phyloP scores from a whole-genome alignment of 2,113 vertebrate species.

The Psittacara wagleri region DNA sequence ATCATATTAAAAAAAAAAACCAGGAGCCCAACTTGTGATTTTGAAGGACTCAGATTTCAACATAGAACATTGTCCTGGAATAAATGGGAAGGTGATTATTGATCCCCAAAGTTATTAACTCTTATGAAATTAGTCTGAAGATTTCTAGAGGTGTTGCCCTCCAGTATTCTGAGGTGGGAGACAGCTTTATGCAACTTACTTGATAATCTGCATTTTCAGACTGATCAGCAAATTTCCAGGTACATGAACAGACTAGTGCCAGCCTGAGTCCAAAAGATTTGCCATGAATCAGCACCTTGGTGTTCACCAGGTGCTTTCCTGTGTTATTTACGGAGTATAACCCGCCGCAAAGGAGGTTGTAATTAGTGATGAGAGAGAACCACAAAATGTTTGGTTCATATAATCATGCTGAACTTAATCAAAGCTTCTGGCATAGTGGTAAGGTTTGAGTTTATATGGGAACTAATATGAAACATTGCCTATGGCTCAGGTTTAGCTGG shows the following conservation, averaged over 20 bases:
- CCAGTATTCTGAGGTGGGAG: slow-evolving; percentile 27
- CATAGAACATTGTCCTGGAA: not conserved
- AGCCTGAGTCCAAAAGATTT: slow-evolving; percentile 51
- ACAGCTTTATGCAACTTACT: slow-evolving; percentile 31
- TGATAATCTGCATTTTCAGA: slow-evolving; percentile 51
- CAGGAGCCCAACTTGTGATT: not conserved
- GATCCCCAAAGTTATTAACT: not conserved
- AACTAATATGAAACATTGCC: not conserved
- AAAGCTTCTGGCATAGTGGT: not conserved
- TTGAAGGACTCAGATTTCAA: not conserved
- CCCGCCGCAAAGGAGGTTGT: slow-evolving; percentile 8
- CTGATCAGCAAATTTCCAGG: slow-evolving; percentile 59
- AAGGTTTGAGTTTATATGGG: not conserved
- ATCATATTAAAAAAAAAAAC: not conserved
- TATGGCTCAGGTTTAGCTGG: slow-evolving; percentile 15
- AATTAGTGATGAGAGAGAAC: slow-evolving; percentile 48
- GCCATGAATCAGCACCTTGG: slow-evolving; percentile 65
- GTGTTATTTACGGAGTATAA: slow-evolving; percentile 47
- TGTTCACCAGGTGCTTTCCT: slow-evolving; percentile 58
- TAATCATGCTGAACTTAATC: slow-evolving; percentile 34
- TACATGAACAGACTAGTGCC: slow-evolving; percentile 63
- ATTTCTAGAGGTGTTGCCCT: not conserved
- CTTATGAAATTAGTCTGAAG: not conserved
- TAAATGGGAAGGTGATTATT: not conserved
- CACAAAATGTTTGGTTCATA: not conserved